Percentiles rank a stretch among this genome's conserved stretches.
Evolutionary conservation across 1,140 invertebrate genomes (phyloP).

Genomic region (Melitaea cinxia): DNA sequence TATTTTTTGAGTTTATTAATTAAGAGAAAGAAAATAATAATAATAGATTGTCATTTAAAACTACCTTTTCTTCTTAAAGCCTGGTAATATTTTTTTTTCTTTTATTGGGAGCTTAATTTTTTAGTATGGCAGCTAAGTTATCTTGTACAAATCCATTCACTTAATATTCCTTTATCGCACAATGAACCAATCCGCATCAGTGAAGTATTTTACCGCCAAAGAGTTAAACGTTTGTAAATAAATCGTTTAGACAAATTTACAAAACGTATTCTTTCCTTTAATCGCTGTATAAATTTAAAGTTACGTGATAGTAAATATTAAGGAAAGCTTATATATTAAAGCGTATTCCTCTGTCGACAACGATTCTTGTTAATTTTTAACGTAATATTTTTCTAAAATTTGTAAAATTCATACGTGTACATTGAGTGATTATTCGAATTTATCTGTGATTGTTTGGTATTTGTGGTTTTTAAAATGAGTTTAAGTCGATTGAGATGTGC

Average conservation of each 20-base stretch:
- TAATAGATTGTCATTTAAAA: too few relatives aligned
- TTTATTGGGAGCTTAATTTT: background rate
- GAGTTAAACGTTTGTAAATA: constrained; percentile 41
- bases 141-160: constrained; percentile 20
- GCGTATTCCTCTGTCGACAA: background rate
- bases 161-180: background rate
- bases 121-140: background rate
- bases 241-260: constrained; percentile 20
- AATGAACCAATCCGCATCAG: constrained; percentile 30
- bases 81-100: too few relatives aligned
- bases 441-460: background rate
- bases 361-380: background rate
- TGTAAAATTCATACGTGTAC: too few relatives aligned
- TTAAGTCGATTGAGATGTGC: constrained; percentile 64
- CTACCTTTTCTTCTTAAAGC: too few relatives aligned
- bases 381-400: too few relatives aligned
- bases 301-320: constrained; percentile 4
- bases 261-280: constrained; percentile 26
- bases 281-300: constrained; percentile 25
- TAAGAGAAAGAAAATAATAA: too few relatives aligned
- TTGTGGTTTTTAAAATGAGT: constrained; percentile 57
- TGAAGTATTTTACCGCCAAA: constrained; percentile 53
- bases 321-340: background rate
- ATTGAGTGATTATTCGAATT: constrained; percentile 10
- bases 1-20: too few relatives aligned